A percentile compares a stretch with the other conserved stretches of the same genome.
Conservation (phyloP, 2,113 vertebrate genomes). For the Erythrocercus mccallii region DNA sequence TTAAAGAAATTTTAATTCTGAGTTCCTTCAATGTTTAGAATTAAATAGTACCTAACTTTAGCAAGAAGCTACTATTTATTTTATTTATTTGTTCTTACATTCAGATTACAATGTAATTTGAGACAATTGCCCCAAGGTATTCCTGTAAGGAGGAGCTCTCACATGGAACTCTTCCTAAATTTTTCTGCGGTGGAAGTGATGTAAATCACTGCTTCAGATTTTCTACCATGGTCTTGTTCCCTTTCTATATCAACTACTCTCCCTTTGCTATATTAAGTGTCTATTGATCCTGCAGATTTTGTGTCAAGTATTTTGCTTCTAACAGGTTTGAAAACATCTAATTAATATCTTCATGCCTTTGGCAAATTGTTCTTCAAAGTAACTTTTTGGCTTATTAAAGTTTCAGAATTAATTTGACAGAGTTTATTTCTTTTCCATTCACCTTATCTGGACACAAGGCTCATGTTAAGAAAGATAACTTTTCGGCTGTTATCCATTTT, state of each 20-base stretch:
- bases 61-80: background rate
- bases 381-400: background rate
- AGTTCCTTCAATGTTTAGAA: background rate
- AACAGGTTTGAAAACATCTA: background rate
- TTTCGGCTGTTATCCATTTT: background rate
- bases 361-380: background rate
- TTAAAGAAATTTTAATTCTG: background rate
- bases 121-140: background rate
- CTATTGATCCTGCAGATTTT: background rate
- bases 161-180: background rate
- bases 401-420: background rate
- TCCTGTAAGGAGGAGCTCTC: background rate
- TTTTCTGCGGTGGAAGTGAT: background rate
- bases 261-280: background rate
- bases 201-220: background rate
- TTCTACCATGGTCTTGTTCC: background rate
- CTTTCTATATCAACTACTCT: background rate
- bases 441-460: background rate
- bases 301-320: background rate
- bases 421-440: background rate
- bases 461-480: background rate
- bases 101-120: background rate
- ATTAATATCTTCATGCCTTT: background rate
- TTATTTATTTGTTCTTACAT: background rate
- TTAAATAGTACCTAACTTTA: background rate